Evolutionary conservation across 1,140 invertebrate species (phyloP).

Genomic region (Pentalonia nigronervosa): DNA sequence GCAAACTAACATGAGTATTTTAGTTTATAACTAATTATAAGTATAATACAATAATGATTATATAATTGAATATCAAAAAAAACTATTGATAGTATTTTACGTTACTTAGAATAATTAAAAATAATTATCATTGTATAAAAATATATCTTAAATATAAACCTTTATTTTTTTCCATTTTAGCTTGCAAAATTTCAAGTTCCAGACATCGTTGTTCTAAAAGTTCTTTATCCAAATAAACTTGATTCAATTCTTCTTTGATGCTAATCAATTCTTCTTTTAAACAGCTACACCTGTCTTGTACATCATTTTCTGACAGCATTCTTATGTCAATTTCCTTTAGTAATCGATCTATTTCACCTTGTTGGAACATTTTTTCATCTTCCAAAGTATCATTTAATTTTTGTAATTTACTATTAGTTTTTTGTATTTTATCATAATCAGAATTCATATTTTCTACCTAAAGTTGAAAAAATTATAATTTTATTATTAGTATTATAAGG

Average conservation of each 20-base stretch:
- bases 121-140: neutral
- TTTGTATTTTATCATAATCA: slow-evolving; percentile 80
- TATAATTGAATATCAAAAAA: neutral
- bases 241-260: slow-evolving; percentile 77
- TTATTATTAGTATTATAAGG: neutral
- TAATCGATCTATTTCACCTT: slow-evolving; percentile 74
- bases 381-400: slow-evolving; percentile 76
- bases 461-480: slow-evolving; percentile 60
- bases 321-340: slow-evolving; percentile 74
- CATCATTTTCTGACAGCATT: slow-evolving; percentile 67
- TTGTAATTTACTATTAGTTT: slow-evolving; percentile 74
- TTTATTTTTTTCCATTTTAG: slow-evolving; percentile 79
- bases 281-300: slow-evolving; percentile 79
- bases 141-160: slow-evolving; percentile 64
- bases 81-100: neutral
- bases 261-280: slow-evolving; percentile 78
- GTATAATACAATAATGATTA: neutral
- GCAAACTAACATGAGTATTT: neutral
- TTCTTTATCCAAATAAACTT: slow-evolving; percentile 74
- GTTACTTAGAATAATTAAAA: neutral
- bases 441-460: slow-evolving; percentile 75
- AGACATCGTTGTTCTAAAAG: slow-evolving; percentile 81
- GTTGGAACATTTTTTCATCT: slow-evolving; percentile 77
- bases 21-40: neutral
- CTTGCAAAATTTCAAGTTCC: slow-evolving; percentile 75